Evolutionary conservation across 92 coral and sea anemone species (phyloP), one percentile per base, ranked within the genome.

Genomic region (Epizoanthus ramosus): DNA sequence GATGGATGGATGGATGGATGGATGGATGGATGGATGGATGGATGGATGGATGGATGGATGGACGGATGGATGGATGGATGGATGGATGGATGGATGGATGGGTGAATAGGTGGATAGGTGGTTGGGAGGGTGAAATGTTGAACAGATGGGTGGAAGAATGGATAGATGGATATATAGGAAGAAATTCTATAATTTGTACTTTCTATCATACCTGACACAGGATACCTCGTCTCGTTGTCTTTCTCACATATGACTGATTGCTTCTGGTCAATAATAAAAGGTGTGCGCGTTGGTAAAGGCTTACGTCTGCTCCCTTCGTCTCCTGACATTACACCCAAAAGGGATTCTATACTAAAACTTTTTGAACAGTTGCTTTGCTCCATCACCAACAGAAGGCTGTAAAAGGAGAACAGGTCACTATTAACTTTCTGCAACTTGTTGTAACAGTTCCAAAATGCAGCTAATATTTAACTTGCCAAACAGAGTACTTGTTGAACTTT

Each of bases 261-360:
- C 47, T 8, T 43, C 54, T 77, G 71, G 7, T 60, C 71, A 17
- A 53, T 50, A 75, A 16, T 58, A 0, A 37, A 19, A 5, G 53
- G 70, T 18, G 22, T 21, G 14, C 59, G 63, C 15, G 71, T 43
- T 59, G 82, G 43, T 23, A 77, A 61, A 77, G 45, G 8, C 15
- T 61, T 77, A 22, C 37, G 16, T 7, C 31, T 77, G 22, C 16
- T 39, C 8, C 24, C 82, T 3, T 61, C 82, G 24, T 77, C 59
- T 17, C 58, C 41, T n/a, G 66, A 4, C 35, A 77, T 41, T n/a
- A 77, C 71, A 35, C 82, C 71, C 35, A 77, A 23, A 9, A 77
- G 82, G 23, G 82, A 77, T 18, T 77, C 71, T 61, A 77, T 77
- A 77, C 82, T 77, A 12, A 77, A 77, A 43, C 82, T 77, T 8